phyloP scores from a whole-genome alignment of 2,888 invertebrate species.

The Tetranychus truncatus region DNA sequence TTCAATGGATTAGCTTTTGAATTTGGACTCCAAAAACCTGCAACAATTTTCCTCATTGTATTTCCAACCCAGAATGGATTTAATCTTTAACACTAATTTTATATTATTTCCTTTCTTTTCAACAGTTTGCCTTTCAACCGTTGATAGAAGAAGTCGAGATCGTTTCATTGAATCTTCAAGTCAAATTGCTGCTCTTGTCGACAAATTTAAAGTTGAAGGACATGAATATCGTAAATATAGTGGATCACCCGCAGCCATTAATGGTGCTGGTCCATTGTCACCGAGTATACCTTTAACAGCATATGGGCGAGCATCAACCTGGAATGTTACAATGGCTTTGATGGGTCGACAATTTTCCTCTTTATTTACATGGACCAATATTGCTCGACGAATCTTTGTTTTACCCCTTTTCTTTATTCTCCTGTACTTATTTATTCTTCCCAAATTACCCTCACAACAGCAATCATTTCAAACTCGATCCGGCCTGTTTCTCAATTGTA shows the following conservation, averaged over 20 bases:
- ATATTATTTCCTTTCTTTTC: background rate
- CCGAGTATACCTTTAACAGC: conserved; percentile 53
- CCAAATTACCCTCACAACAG: conserved; percentile 38
- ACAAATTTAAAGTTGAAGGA: conserved; percentile 73
- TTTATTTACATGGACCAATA: conserved; percentile 44
- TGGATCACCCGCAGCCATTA: conserved; percentile 28
- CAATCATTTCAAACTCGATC: conserved; percentile 50
- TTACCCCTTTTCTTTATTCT: conserved; percentile 48
- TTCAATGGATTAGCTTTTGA: no score
- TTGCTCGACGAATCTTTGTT: conserved; percentile 52
- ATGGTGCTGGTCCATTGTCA: conserved; percentile 21
- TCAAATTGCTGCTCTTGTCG: conserved; percentile 73
- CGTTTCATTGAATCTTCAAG: conserved; percentile 80
- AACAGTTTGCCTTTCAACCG: conserved; percentile 54
- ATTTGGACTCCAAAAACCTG: no score
- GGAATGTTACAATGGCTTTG: conserved; percentile 48
- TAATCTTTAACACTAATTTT: background rate
- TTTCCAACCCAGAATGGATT: background rate
- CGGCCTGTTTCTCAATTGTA: conserved; percentile 49
- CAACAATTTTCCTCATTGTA: no score
- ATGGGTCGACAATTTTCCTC: conserved; percentile 25
- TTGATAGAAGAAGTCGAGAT: conserved; percentile 63
- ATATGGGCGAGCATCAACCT: conserved; percentile 50
- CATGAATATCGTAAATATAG: conserved; percentile 48
- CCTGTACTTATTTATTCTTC: conserved; percentile 57